phyloP scores from a whole-genome alignment of 2,797 vertebrate genomes.

The Chelmon rostratus region DNA sequence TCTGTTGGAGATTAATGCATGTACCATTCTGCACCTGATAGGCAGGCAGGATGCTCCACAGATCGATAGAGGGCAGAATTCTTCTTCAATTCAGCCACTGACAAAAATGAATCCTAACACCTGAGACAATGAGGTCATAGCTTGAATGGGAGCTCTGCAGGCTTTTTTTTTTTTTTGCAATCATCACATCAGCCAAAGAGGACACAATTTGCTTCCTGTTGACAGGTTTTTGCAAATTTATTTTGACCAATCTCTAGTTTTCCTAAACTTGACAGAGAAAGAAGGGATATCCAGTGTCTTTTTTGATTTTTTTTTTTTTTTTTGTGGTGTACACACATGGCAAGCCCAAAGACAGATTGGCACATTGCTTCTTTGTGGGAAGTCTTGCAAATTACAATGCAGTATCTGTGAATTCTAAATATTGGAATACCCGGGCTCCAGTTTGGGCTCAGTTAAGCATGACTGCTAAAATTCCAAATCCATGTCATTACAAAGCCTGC shows the following conservation, averaged over 20 bases:
- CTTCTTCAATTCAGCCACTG: neutral
- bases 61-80: neutral
- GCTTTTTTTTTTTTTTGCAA: neutral
- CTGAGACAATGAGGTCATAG: neutral
- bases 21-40: neutral
- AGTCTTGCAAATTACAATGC: slow-evolving; percentile 32
- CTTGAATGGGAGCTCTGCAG: neutral
- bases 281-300: neutral
- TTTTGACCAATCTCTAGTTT: neutral
- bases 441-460: slow-evolving; percentile 57
- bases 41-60: too few species aligned
- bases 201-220: too few species aligned
- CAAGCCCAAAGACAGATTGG: neutral
- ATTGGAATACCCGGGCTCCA: slow-evolving; percentile 37
- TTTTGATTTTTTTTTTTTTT: neutral
- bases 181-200: neutral
- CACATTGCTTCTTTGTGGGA: slow-evolving; percentile 8
- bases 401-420: slow-evolving; percentile 57
- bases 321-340: neutral
- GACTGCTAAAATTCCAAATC: slow-evolving; percentile 64
- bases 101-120: neutral
- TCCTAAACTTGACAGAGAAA: neutral
- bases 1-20: neutral
- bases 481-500: slow-evolving; percentile 67
- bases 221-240: neutral